Evolutionary conservation across 1,140 invertebrate genomes (phyloP).

Genomic region (Neotoxoptera formosana): DNA sequence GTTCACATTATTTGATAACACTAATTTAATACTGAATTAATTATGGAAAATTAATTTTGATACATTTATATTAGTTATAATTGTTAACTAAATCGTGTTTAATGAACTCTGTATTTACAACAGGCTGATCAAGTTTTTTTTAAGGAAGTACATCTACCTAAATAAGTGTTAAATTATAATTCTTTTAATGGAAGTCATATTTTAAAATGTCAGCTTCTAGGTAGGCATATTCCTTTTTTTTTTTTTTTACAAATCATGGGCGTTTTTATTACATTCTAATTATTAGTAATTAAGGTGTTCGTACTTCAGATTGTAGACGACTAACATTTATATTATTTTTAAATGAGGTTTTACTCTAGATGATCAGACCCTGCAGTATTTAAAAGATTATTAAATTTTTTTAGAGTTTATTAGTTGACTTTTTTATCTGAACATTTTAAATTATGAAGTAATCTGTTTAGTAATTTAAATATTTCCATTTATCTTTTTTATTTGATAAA

Average conservation of each 20-base stretch:
- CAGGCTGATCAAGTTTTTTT: background rate
- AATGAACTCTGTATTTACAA: background rate
- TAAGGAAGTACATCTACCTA: background rate
- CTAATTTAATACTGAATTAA: background rate
- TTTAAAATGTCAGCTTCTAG: background rate
- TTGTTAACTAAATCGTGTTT: background rate
- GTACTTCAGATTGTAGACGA: background rate
- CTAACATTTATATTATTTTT: background rate
- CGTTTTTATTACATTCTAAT: background rate
- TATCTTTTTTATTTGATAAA: background rate
- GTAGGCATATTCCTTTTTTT: background rate
- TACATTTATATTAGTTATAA: background rate
- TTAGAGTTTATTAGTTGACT: background rate
- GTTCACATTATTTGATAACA: too few species aligned
- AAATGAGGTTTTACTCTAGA: background rate
- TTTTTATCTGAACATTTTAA: background rate
- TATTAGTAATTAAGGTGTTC: background rate
- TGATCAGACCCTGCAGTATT: background rate
- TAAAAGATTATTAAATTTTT: background rate
- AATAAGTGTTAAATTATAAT: background rate
- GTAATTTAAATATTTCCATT: background rate
- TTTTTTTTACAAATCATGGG: background rate
- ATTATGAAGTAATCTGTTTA: background rate
- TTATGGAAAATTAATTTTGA: background rate
- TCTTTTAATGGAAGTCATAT: background rate